Base-by-base conservation (phyloP, 2,888 invertebrate genomes). In the Rambutsinella grinnellia region DNA sequence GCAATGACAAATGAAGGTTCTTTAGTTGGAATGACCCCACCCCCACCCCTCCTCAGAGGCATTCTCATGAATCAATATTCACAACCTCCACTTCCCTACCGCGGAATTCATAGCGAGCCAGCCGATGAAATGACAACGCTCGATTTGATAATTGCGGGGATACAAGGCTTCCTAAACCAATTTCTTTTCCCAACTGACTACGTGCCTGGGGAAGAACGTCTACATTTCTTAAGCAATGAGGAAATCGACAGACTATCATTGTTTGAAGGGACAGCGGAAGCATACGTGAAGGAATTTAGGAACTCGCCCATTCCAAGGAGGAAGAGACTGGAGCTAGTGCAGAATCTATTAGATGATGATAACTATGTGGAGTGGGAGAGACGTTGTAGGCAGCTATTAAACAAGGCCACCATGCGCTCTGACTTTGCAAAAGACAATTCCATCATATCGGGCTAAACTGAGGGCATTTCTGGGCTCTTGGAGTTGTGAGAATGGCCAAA, bases 381-480 rank as follows among this genome's bases (percentile, higher is more conserved):
- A n/a, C 23, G 72, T 23, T 72, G 72, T 23, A 65, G 15, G 26
- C 5, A 17, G 13, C 44, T 72, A 6, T 10, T 72, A 26, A 1
- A 23, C 0, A 28, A 6, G 1, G 3, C 17, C 5, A n/a, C 21
- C 5, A 23, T 58, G 1, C 13, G 15, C 3, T 21, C 47, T 5
- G 15, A 1, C 3, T 2, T 58, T 5, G 36, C 65, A 1, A 36
- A 24, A 17, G 15, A 53, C n/a, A 17, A 3, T 65, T 10, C 44
- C 36, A 28, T 44, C 17, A 2, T 56, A 51, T 21, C 65, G 65
- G 3, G 54, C 58, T 0, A 57, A 60, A n/a, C 27, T 72, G 21
- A 28, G 53, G 17, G 65, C 58, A 15, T 72, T n/a, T 23, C 19
- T 72, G 0, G 72, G 72, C 19, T n/a, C 51, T 8, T 72, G 72